Evolutionary conservation across 2,797 vertebrate genomes (phyloP).

Genomic region (Dendrocincla fuliginosa): DNA sequence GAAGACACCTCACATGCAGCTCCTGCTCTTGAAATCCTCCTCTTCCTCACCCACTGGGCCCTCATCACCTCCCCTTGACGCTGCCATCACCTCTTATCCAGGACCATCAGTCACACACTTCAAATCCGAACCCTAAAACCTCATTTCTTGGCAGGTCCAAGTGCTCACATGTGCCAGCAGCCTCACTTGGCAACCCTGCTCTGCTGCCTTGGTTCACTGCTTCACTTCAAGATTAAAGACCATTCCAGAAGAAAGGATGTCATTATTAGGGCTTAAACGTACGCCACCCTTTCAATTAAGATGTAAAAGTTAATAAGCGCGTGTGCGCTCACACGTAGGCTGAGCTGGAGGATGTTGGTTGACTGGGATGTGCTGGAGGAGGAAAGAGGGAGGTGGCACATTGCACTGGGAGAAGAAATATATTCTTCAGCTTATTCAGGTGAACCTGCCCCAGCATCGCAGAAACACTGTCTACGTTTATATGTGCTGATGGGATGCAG

Average conservation of each 20-base stretch:
- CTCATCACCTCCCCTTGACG: accelerated
- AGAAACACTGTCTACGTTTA: accelerated
- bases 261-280: neutral
- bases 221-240: neutral
- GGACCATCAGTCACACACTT: accelerated
- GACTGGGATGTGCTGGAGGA: neutral
- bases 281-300: neutral
- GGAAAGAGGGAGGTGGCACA: neutral
- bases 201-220: neutral
- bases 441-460: accelerated
- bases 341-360: neutral
- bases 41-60: neutral
- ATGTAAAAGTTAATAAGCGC: neutral
- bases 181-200: accelerated
- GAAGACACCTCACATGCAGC: neutral
- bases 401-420: neutral
- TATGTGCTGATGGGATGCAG: neutral
- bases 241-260: neutral
- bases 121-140: neutral
- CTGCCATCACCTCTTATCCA: neutral
- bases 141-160: neutral
- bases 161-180: accelerated
- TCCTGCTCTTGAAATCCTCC: neutral
- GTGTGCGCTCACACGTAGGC: neutral
- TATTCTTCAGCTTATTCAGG: neutral